A percentile compares a stretch with the other conserved stretches of the same genome.
Conservation (phyloP, 2,113 vertebrate genomes). For the Albula goreensis region DNA sequence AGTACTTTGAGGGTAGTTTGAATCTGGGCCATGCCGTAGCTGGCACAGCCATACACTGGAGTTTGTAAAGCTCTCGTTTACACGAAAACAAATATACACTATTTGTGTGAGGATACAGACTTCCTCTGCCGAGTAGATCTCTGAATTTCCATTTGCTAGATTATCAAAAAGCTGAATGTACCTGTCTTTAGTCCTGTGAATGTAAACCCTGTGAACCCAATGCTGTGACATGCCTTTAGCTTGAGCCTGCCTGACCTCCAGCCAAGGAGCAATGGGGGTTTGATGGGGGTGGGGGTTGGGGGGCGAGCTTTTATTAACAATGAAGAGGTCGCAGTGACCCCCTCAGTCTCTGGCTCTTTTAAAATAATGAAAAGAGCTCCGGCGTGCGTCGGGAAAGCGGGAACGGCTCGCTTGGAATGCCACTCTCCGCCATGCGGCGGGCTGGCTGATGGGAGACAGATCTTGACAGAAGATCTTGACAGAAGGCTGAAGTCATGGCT, state of each 20-base stretch:
- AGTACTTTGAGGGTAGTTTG: neutral
- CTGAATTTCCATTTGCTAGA: neutral
- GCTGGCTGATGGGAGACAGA: neutral
- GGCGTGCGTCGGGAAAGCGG: neutral
- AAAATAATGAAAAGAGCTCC: constrained; percentile 42
- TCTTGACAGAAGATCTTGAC: neutral
- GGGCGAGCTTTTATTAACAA: constrained; percentile 27
- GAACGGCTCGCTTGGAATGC: too few species aligned
- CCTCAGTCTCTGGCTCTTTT: constrained; percentile 31
- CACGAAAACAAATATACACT: neutral
- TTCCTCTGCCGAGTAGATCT: neutral
- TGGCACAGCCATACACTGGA: neutral
- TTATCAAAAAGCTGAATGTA: too few species aligned
- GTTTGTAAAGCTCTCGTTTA: neutral
- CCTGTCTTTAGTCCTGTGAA: too few species aligned
- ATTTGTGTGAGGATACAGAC: constrained; percentile 6
- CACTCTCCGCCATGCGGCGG: neutral
- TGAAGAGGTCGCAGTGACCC: constrained; percentile 41
- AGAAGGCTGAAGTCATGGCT: constrained; percentile 17
- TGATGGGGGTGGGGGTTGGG: neutral
- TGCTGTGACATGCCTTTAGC: constrained; percentile 40
- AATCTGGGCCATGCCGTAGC: neutral
- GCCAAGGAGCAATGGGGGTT: neutral
- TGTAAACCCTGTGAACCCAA: constrained; percentile 36
- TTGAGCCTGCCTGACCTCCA: neutral